phyloP scores from a whole-genome alignment of 2,888 invertebrate genomes.

The Dynastes hyllus region DNA sequence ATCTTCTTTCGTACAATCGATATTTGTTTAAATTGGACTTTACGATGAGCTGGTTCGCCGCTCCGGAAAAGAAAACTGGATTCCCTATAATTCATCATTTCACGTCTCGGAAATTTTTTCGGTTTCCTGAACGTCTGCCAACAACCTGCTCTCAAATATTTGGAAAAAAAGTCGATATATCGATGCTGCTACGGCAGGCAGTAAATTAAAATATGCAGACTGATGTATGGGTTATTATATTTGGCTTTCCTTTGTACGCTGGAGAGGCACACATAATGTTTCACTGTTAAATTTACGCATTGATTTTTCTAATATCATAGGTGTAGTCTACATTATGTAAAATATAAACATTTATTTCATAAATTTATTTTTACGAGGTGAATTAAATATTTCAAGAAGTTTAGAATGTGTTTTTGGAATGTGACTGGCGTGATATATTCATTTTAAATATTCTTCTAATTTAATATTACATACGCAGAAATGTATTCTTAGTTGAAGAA shows the following conservation, averaged over 20 bases:
- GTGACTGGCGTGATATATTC: no score
- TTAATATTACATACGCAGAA: no score
- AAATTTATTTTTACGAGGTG: no score
- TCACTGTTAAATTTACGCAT: neutral
- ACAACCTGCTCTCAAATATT: slow-evolving; percentile 5
- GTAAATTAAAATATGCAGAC: neutral
- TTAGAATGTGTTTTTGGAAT: no score
- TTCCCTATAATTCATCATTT: neutral
- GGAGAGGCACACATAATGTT: neutral
- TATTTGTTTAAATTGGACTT: neutral
- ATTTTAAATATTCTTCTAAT: no score
- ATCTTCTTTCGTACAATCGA: neutral
- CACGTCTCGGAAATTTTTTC: neutral
- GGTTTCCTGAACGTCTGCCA: slow-evolving; percentile 10
- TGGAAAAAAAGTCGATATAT: neutral
- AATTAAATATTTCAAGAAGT: no score
- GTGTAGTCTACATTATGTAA: no score
- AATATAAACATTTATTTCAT: no score
- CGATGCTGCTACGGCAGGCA: neutral
- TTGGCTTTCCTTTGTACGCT: neutral
- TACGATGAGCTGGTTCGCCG: neutral
- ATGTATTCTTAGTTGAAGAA: no score
- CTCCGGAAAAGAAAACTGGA: neutral
- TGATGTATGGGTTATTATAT: slow-evolving; percentile 7
- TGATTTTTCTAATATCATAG: neutral